Conservation (phyloP, 2,113 vertebrate species). For the Oreochromis niloticus region DNA sequence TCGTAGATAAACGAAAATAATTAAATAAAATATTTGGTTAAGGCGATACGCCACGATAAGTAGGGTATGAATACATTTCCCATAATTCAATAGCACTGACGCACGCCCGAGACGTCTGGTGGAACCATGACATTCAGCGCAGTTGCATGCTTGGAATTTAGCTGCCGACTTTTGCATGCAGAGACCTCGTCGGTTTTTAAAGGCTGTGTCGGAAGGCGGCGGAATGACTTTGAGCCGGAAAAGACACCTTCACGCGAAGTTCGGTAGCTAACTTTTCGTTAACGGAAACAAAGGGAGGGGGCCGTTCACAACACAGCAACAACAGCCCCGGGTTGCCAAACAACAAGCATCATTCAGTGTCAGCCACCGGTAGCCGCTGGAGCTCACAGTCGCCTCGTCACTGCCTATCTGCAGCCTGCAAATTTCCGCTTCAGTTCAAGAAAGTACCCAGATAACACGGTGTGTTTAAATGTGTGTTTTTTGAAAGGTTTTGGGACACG, state of each 20-base stretch:
- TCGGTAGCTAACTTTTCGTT: neutral
- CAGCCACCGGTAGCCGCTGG: slow-evolving; percentile 12
- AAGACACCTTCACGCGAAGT: neutral
- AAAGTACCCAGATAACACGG: neutral
- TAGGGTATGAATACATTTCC: slow-evolving; percentile 37
- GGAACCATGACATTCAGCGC: slow-evolving; percentile 46
- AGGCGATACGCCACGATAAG: neutral
- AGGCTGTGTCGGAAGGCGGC: neutral
- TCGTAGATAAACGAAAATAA: neutral
- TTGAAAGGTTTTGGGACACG: neutral
- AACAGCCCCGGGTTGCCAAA: slow-evolving; percentile 1
- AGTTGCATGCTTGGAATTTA: slow-evolving; percentile 3
- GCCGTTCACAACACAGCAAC: neutral
- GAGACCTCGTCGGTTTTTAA: neutral
- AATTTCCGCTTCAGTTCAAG: neutral
- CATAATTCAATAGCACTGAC: slow-evolving; percentile 33
- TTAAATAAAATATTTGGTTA: neutral
- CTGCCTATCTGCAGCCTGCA: neutral
- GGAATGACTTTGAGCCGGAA: neutral
- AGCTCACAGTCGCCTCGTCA: neutral
- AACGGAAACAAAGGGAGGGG: neutral
- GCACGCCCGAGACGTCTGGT: neutral
- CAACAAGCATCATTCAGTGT: slow-evolving; percentile 30
- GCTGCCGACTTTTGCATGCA: slow-evolving; percentile 1
- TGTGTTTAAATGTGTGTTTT: neutral